Conservation (phyloP, 2,888 invertebrate species). For the Melipona bicolor region DNA sequence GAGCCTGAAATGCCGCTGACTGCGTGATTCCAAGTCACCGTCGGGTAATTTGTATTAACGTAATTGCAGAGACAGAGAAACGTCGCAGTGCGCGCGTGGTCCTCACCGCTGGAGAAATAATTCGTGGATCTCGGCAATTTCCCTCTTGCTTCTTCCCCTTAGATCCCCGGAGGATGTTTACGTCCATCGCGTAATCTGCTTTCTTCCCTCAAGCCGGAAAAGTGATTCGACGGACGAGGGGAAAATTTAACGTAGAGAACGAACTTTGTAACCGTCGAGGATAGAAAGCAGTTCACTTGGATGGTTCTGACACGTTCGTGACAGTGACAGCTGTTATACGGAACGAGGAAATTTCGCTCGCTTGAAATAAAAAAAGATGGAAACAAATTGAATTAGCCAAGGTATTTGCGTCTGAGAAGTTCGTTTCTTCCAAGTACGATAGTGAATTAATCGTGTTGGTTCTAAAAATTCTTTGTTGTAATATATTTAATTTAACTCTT, state of each 20-base stretch:
- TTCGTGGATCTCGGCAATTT: neutral
- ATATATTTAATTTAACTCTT: too few relatives aligned
- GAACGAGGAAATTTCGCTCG: too few relatives aligned
- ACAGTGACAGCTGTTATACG: too few relatives aligned
- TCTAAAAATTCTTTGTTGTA: too few relatives aligned
- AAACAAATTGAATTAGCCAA: too few relatives aligned
- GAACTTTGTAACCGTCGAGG: neutral
- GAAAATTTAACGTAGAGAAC: neutral
- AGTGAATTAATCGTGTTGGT: too few relatives aligned
- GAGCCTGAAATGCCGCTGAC: neutral
- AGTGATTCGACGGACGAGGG: neutral
- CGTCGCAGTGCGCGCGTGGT: neutral
- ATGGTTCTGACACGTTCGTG: too few relatives aligned
- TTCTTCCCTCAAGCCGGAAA: too few relatives aligned
- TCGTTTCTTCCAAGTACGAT: too few relatives aligned
- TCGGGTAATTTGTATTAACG: conserved; percentile 18
- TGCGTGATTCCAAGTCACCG: conserved; percentile 27
- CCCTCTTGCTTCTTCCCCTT: neutral
- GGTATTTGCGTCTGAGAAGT: too few relatives aligned
- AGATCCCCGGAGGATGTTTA: neutral
- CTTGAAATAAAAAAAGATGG: too few relatives aligned
- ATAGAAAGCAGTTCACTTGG: neutral
- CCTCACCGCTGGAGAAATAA: neutral
- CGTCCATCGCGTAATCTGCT: neutral
- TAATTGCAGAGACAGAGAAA: conserved; percentile 19